These are phyloP conservation scores for Bombus confusus DNA, from an alignment of 1,140 invertebrate genomes.

Conservation along the genomic window DNA sequence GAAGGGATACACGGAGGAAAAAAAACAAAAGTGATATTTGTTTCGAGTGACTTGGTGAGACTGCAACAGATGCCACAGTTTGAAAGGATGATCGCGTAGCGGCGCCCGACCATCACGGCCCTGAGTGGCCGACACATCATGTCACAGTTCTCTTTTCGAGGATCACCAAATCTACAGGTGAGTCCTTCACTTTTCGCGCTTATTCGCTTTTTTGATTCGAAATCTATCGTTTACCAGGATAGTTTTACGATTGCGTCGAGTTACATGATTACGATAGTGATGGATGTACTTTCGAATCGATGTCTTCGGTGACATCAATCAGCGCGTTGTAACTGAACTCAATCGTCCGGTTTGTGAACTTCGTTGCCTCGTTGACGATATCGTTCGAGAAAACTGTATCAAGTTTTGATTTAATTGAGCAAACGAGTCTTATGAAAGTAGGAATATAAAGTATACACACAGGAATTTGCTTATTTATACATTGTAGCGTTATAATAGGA, in stretches of 20 bases:
- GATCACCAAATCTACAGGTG: slow-evolving; percentile 87
- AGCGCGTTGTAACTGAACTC: background rate
- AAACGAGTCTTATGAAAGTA: background rate
- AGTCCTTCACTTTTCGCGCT: slow-evolving; percentile 52
- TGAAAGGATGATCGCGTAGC: slow-evolving; percentile 80
- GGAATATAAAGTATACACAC: background rate
- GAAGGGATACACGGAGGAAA: background rate
- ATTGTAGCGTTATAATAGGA: background rate
- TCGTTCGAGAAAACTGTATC: background rate
- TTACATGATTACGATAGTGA: background rate
- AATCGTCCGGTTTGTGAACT: background rate
- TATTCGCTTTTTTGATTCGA: background rate
- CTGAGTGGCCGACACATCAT: slow-evolving; percentile 85
- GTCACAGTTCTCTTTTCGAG: slow-evolving; percentile 87
- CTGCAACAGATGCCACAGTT: slow-evolving; percentile 50
- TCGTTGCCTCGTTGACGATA: no score
- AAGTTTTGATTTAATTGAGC: background rate
- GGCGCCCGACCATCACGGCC: slow-evolving; percentile 79
- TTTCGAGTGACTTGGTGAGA: slow-evolving; percentile 53
- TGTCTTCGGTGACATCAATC: slow-evolving; percentile 32
- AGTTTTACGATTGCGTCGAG: background rate
- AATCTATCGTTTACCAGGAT: background rate
- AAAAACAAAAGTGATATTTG: slow-evolving; percentile 24
- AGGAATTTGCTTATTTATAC: background rate
- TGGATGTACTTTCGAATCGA: slow-evolving; percentile 20